Conservation (phyloP, 2,888 invertebrate species). For the Pterostichus madidus region DNA sequence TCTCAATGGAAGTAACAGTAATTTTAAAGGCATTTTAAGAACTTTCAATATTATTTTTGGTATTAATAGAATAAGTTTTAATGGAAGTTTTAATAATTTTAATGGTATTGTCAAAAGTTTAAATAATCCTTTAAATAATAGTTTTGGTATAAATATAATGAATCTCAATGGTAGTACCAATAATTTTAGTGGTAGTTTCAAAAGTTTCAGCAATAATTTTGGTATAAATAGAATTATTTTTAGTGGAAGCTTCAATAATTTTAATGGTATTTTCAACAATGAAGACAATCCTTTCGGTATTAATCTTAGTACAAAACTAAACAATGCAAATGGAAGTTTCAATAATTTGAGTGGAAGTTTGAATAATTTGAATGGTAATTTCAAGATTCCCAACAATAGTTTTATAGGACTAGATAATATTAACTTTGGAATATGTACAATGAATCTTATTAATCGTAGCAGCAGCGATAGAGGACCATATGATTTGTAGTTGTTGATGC, state of each 20-base stretch:
- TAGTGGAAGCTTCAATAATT: background rate
- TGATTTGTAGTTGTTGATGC: no score
- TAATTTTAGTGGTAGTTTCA: slow-evolving; percentile 26
- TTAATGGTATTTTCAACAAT: background rate
- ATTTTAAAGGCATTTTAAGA: background rate
- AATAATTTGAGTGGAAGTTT: background rate
- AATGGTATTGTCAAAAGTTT: background rate
- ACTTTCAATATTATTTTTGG: no score
- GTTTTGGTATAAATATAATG: slow-evolving; percentile 3
- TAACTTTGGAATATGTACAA: slow-evolving; percentile 13
- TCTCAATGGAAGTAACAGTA: background rate
- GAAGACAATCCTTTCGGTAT: no score
- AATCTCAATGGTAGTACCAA: background rate
- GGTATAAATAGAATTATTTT: background rate
- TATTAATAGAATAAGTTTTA: no score
- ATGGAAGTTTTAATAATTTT: no score
- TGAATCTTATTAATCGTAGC: background rate
- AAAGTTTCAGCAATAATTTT: background rate
- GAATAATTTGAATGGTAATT: slow-evolving; percentile 3
- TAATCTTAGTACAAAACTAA: no score
- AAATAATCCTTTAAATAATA: background rate
- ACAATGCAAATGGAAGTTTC: background rate
- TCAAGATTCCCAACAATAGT: background rate
- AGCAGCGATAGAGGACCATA: background rate
- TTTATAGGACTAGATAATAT: background rate